A percentile compares a stretch with the other conserved stretches of the same genome.
Evolutionary conservation across 2,888 invertebrate species (phyloP).

Genomic region (Phyllotreta cruciferae): DNA sequence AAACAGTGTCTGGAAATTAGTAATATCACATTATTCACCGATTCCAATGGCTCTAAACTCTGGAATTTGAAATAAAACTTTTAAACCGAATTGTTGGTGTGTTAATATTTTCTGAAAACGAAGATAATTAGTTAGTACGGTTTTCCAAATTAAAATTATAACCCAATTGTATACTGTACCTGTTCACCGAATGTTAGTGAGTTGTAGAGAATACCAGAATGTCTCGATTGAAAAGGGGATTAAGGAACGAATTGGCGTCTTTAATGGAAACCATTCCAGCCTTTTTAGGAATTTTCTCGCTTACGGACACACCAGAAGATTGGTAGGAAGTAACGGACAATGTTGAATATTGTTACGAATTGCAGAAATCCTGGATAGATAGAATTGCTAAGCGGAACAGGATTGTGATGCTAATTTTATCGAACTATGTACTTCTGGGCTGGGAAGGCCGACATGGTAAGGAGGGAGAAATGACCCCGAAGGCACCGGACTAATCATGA

Average conservation of each 20-base stretch:
- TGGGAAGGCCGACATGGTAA: neutral
- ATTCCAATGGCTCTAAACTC: too few relatives aligned
- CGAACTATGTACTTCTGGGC: neutral
- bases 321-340: neutral
- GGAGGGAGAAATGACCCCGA: neutral
- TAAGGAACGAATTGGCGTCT: neutral
- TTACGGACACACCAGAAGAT: neutral
- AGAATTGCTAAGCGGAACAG: neutral
- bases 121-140: too few relatives aligned
- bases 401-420: neutral
- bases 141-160: too few relatives aligned
- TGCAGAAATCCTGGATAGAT: too few relatives aligned
- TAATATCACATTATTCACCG: too few relatives aligned
- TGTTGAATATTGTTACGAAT: neutral
- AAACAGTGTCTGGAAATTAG: neutral
- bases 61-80: too few relatives aligned
- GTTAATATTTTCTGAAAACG: too few relatives aligned
- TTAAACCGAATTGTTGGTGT: too few relatives aligned
- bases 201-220: neutral
- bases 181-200: neutral
- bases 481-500: neutral
- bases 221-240: neutral
- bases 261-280: constrained; percentile 2
- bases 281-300: neutral
- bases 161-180: neutral